A percentile compares a stretch with the other conserved stretches of the same genome.
These are phyloP conservation scores for Periplaneta americana DNA, from an alignment of 1,140 invertebrate genomes.

Conservation along the genomic window DNA sequence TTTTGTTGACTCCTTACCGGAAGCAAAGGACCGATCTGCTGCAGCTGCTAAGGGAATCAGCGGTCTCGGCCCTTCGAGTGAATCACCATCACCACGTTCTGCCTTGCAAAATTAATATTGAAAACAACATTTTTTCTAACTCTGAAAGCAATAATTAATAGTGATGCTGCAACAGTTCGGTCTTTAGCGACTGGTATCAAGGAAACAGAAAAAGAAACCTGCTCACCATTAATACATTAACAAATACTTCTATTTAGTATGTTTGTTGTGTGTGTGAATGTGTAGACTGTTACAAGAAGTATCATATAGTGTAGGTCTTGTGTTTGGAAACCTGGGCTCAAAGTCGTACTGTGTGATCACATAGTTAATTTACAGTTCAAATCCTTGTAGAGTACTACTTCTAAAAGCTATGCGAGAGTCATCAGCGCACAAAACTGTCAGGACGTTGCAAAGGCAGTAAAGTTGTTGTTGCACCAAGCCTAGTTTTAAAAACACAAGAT, in stretches of 20 bases:
- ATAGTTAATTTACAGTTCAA: background rate
- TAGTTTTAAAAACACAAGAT: slow-evolving; percentile 11
- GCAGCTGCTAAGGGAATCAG: background rate
- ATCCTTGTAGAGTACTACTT: background rate
- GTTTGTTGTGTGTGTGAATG: slow-evolving; percentile 20
- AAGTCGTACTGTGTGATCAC: background rate
- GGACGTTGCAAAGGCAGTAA: background rate
- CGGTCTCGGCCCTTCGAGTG: background rate
- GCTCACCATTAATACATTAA: slow-evolving; percentile 21
- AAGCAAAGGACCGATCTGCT: slow-evolving; percentile 3
- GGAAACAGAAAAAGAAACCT: slow-evolving; percentile 19
- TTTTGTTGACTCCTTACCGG: slow-evolving; percentile 15
- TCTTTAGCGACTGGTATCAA: slow-evolving; percentile 14
- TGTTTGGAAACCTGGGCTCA: slow-evolving; percentile 8
- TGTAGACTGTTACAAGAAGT: slow-evolving; percentile 13
- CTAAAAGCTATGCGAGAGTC: background rate
- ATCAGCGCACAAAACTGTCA: background rate
- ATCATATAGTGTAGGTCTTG: slow-evolving; percentile 14
- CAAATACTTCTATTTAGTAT: slow-evolving; percentile 21
- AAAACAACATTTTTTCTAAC: slow-evolving; percentile 5
- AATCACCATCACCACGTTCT: slow-evolving; percentile 9
- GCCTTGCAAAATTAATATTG: slow-evolving; percentile 16
- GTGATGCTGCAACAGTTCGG: slow-evolving; percentile 15
- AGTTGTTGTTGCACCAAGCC: background rate
- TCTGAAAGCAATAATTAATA: slow-evolving; percentile 21